A percentile compares a stretch with the other conserved stretches of the same genome.
Conservation (phyloP, 2,888 invertebrate genomes). For the Tenthredo distinguenda region DNA sequence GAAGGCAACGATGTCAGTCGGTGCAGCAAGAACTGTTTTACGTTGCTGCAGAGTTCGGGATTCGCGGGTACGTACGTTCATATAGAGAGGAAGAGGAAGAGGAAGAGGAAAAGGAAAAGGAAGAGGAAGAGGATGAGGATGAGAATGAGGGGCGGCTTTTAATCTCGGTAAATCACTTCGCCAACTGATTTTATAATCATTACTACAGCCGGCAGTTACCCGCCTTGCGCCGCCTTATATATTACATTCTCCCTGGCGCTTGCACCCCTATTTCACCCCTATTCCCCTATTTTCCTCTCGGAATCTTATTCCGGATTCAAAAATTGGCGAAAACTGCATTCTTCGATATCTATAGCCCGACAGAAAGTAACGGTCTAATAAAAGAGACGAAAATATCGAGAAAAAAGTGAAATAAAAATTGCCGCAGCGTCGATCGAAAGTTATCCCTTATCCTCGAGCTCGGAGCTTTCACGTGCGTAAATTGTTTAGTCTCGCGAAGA, state of each 20-base stretch:
- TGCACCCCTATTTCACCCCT: background rate
- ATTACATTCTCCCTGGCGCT: background rate
- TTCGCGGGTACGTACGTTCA: background rate
- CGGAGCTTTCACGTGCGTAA: background rate
- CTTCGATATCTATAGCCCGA: background rate
- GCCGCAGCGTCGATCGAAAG: background rate
- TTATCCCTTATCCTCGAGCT: background rate
- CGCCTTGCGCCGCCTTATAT: background rate
- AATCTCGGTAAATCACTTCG: constrained; percentile 62
- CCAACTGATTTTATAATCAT: constrained; percentile 67
- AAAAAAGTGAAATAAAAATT: background rate
- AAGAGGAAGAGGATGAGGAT: constrained; percentile 44
- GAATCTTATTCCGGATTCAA: background rate
- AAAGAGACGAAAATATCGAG: background rate
- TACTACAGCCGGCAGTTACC: constrained; percentile 60
- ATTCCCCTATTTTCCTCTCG: background rate
- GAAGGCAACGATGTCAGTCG: background rate
- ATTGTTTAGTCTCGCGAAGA: constrained; percentile 3
- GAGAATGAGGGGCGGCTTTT: constrained; percentile 60
- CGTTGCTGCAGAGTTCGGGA: background rate
- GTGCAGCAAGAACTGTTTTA: background rate
- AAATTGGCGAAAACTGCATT: background rate
- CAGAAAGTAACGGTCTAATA: background rate
- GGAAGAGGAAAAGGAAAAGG: constrained; percentile 11
- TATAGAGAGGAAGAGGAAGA: background rate